Percentiles rank a stretch among this genome's conserved stretches.
phyloP scores from a whole-genome alignment of 2,888 invertebrate genomes.

The Hirtodrosophila trivittata region DNA sequence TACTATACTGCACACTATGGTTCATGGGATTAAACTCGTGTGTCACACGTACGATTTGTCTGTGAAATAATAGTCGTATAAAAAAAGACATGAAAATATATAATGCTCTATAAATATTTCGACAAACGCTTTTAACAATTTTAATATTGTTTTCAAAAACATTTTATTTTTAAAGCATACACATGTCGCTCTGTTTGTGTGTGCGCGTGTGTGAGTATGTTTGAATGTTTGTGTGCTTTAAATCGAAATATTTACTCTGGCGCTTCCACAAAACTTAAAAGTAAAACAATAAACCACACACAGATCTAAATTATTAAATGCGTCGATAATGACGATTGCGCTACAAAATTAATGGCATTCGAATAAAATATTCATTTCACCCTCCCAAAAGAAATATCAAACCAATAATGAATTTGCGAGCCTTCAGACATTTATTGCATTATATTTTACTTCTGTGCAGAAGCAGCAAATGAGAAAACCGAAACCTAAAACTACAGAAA shows the following conservation, averaged over 20 bases:
- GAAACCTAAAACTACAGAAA: too few species aligned
- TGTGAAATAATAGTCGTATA: too few species aligned
- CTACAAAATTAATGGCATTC: constrained; percentile 32
- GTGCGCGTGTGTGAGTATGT: neutral
- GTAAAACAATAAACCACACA: constrained; percentile 22
- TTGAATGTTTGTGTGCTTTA: constrained; percentile 17
- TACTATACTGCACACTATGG: too few species aligned
- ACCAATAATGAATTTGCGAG: too few species aligned
- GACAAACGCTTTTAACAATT: constrained; percentile 43
- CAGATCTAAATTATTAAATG: constrained; percentile 48
- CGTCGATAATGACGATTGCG: constrained; percentile 39
- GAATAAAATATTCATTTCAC: neutral
- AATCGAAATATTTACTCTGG: constrained; percentile 63
- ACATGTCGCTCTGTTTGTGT: neutral
- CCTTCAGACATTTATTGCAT: too few species aligned
- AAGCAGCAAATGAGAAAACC: too few species aligned
- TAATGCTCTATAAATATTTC: constrained; percentile 54
- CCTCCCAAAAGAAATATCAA: neutral
- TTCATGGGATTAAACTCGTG: too few species aligned
- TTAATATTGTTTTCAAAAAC: constrained; percentile 35
- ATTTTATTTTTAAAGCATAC: constrained; percentile 33
- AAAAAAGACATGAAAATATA: constrained; percentile 36
- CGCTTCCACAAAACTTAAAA: constrained; percentile 15
- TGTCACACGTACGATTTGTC: constrained; percentile 21
- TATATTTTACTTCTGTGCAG: too few species aligned